Conservation (phyloP, 2,797 vertebrate genomes). For the Tapera naevia region DNA sequence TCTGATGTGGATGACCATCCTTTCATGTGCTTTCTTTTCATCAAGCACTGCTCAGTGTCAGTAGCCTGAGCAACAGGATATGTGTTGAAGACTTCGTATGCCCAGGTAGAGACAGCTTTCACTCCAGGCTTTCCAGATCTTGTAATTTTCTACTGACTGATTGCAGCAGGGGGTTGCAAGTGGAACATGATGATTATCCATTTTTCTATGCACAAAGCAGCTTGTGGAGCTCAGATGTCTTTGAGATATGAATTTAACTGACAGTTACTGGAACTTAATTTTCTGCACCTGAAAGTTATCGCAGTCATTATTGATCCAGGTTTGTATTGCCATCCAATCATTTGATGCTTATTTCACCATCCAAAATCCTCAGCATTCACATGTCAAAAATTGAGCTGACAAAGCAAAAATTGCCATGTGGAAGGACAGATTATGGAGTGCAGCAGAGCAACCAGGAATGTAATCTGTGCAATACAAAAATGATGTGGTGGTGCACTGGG, state of each 20-base stretch:
- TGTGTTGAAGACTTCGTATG: accelerated
- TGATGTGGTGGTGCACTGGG: background rate
- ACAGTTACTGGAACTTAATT: background rate
- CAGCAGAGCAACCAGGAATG: background rate
- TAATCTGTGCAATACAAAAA: background rate
- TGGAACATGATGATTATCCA: background rate
- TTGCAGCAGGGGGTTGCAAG: background rate
- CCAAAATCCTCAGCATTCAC: background rate
- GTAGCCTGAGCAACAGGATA: background rate
- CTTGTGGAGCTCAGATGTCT: background rate
- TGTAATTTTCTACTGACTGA: background rate
- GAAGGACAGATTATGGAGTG: background rate
- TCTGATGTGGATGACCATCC: background rate
- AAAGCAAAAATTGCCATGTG: background rate
- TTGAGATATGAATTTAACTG: background rate
- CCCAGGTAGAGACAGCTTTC: background rate
- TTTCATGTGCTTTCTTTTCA: background rate
- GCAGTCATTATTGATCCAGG: background rate
- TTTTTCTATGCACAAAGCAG: background rate
- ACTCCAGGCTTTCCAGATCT: background rate
- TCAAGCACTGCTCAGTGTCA: background rate
- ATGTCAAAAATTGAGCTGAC: background rate
- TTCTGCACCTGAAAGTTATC: background rate
- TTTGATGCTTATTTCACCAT: background rate
- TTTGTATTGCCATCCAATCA: background rate